A percentile compares a stretch with the other conserved stretches of the same genome.
Conservation (phyloP, 2,888 invertebrate genomes). For the Nudaria mundana region DNA sequence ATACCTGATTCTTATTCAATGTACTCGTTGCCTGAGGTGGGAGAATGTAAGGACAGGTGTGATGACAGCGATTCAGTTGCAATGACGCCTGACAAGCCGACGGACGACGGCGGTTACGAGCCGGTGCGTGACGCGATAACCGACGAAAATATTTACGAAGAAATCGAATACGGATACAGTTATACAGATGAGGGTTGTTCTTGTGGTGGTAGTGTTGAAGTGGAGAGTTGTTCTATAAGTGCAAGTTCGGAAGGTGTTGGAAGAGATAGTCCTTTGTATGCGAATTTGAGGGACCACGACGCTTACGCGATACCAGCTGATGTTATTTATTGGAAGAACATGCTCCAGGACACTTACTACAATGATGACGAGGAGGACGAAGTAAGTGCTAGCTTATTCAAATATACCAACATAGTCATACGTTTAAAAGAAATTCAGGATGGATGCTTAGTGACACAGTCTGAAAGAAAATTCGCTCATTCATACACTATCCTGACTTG, state of each 20-base stretch:
- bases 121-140: constrained; percentile 69
- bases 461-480: no score
- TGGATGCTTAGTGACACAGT: no score
- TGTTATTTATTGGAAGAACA: constrained; percentile 78
- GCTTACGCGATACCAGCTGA: constrained; percentile 74
- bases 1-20: constrained; percentile 58
- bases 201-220: constrained; percentile 71
- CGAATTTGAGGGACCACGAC: constrained; percentile 70
- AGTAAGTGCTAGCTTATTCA: constrained; percentile 46
- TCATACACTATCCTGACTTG: no score
- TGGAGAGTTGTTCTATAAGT: constrained; percentile 71
- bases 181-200: constrained; percentile 73
- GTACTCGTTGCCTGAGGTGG: constrained; percentile 70
- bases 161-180: constrained; percentile 67
- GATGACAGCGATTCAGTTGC: constrained; percentile 53
- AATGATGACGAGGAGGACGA: constrained; percentile 81
- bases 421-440: no score
- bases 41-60: constrained; percentile 63
- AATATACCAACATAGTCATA: not conserved
- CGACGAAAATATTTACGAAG: constrained; percentile 76
- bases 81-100: constrained; percentile 71
- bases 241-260: constrained; percentile 68
- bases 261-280: constrained; percentile 72
- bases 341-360: constrained; percentile 70
- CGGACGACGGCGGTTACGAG: constrained; percentile 73